phyloP scores from a whole-genome alignment of 2,797 vertebrate species.

The Borostomias antarcticus region DNA sequence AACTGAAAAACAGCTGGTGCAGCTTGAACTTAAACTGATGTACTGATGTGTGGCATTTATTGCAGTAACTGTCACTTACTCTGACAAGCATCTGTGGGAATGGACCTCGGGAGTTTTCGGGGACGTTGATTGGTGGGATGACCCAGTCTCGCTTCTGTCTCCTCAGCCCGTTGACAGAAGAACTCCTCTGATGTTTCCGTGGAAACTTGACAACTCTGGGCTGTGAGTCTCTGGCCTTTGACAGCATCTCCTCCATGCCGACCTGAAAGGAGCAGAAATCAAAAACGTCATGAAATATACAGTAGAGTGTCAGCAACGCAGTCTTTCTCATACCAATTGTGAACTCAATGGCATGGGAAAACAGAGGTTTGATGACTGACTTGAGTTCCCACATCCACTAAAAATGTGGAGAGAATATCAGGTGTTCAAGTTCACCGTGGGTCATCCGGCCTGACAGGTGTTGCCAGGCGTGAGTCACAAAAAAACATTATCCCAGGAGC shows the following conservation, averaged over 20 bases:
- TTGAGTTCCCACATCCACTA: too few species aligned
- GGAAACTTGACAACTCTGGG: slow-evolving; percentile 83
- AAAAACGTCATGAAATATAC: slow-evolving; percentile 29
- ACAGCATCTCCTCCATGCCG: slow-evolving; percentile 75
- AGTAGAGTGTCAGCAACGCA: neutral
- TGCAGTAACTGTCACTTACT: slow-evolving; percentile 78
- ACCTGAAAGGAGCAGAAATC: slow-evolving; percentile 63
- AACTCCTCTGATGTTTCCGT: slow-evolving; percentile 81
- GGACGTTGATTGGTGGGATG: slow-evolving; percentile 98
- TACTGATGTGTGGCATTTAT: slow-evolving; percentile 23
- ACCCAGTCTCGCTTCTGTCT: slow-evolving; percentile 98
- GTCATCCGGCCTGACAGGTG: too few species aligned
- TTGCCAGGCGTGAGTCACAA: too few species aligned
- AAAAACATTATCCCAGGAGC: neutral
- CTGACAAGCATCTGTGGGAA: slow-evolving; percentile 97
- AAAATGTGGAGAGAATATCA: too few species aligned
- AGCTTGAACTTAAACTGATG: neutral
- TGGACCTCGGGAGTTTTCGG: slow-evolving; percentile 94
- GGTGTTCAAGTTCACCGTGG: too few species aligned
- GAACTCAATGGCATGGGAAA: too few species aligned
- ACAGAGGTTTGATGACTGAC: too few species aligned
- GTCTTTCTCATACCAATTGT: too few species aligned
- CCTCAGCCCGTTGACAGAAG: slow-evolving; percentile 79
- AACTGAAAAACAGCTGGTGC: neutral
- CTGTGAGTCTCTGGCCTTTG: slow-evolving; percentile 71